These are phyloP conservation scores for Ophioninae sp. DNA, from an alignment of 2,888 invertebrate genomes.

Conservation along the genomic window DNA sequence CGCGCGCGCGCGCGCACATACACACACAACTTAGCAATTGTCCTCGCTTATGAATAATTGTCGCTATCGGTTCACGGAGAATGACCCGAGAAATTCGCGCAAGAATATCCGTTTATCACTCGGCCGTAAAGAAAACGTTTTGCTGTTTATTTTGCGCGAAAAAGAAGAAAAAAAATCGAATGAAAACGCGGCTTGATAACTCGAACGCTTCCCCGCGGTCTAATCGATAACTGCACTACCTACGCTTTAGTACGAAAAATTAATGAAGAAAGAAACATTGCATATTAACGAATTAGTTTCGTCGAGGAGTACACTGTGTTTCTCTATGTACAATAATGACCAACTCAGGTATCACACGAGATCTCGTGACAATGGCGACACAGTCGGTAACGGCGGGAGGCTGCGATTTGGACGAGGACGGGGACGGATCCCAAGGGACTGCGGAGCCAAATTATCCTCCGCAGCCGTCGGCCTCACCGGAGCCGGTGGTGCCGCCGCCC, in stretches of 20 bases:
- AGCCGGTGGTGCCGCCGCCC: slow-evolving; percentile 80
- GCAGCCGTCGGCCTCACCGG: slow-evolving; percentile 81
- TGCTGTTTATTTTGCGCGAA: not conserved
- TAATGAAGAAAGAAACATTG: slow-evolving; percentile 39
- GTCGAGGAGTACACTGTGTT: slow-evolving; percentile 69
- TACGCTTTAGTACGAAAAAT: slow-evolving; percentile 33
- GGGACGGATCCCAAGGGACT: slow-evolving; percentile 78
- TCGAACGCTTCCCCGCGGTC: slow-evolving; percentile 58
- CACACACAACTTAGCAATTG: slow-evolving; percentile 30
- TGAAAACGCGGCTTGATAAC: slow-evolving; percentile 48
- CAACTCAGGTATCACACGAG: slow-evolving; percentile 81
- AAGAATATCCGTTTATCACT: slow-evolving; percentile 13
- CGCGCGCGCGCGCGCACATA: slow-evolving; percentile 27
- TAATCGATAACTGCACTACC: slow-evolving; percentile 47
- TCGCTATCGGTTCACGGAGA: slow-evolving; percentile 63
- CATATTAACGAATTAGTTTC: slow-evolving; percentile 44
- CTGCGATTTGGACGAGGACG: slow-evolving; percentile 79
- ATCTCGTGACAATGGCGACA: slow-evolving; percentile 80
- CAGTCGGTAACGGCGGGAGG: slow-evolving; percentile 77
- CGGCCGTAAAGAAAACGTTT: slow-evolving; percentile 10
- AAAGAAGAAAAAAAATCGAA: slow-evolving; percentile 1
- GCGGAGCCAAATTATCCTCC: slow-evolving; percentile 78
- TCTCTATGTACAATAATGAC: slow-evolving; percentile 68
- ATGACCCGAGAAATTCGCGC: slow-evolving; percentile 61
- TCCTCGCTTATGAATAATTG: slow-evolving; percentile 53